These are phyloP conservation scores for Chromobotia macracanthus DNA, from an alignment of 2,797 vertebrate genomes.

Conservation along the genomic window DNA sequence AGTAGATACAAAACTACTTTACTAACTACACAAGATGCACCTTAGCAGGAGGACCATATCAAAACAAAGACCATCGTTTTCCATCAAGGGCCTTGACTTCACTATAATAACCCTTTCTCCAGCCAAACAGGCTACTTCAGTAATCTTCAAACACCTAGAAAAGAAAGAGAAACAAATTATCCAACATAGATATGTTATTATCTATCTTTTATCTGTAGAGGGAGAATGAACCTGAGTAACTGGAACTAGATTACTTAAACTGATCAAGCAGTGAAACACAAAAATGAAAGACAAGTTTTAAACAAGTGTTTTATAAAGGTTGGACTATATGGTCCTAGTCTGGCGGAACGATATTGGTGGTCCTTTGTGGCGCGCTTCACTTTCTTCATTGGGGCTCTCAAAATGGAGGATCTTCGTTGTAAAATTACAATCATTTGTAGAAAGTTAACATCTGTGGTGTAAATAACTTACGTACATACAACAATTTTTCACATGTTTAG, in stretches of 20 bases:
- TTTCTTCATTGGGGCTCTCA: slow-evolving; percentile 31
- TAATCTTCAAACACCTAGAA: neutral
- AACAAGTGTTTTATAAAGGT: neutral
- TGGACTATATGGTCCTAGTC: too few relatives aligned
- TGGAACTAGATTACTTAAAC: neutral
- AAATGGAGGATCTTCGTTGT: slow-evolving; percentile 56
- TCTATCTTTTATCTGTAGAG: neutral
- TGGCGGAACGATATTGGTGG: neutral
- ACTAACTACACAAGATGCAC: slow-evolving; percentile 99
- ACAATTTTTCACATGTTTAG: too few relatives aligned
- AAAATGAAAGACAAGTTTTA: neutral
- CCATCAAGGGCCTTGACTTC: neutral
- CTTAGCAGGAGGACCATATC: slow-evolving; percentile 88
- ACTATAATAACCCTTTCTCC: neutral
- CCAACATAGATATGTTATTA: too few relatives aligned
- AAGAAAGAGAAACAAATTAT: neutral
- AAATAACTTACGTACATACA: neutral
- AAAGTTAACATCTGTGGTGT: neutral
- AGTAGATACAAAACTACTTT: slow-evolving; percentile 92
- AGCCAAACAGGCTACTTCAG: neutral
- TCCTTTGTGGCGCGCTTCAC: slow-evolving; percentile 36
- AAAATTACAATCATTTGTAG: slow-evolving; percentile 22
- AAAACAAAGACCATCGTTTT: neutral
- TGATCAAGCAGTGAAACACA: neutral
- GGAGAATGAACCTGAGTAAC: neutral